phyloP scores from a whole-genome alignment of 1,140 invertebrate genomes.

The Aphidius gifuensis region DNA sequence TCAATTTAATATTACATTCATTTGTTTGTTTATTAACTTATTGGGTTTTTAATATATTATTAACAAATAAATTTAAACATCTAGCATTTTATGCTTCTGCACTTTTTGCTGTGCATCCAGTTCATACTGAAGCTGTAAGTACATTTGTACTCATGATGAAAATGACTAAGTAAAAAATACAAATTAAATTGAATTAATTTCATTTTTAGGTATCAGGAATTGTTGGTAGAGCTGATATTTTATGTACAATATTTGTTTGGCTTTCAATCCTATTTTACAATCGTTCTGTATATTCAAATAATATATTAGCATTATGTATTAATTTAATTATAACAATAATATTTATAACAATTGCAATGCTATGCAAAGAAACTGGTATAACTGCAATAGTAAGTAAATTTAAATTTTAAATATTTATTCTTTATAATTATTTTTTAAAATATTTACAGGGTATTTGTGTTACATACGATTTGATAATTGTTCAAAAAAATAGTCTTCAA shows the following conservation, averaged over 20 bases:
- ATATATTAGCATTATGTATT: constrained; percentile 23
- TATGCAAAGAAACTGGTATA: constrained; percentile 93
- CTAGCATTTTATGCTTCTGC: constrained; percentile 64
- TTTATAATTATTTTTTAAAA: constrained; percentile 1
- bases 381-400: constrained; percentile 72
- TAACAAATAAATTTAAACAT: constrained; percentile 38
- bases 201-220: constrained; percentile 63
- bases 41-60: constrained; percentile 57
- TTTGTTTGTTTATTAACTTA: constrained; percentile 64
- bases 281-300: constrained; percentile 39
- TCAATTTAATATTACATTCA: constrained; percentile 69
- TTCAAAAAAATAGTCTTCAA: constrained; percentile 50
- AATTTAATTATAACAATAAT: constrained; percentile 38
- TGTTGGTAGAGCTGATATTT: constrained; percentile 74
- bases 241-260: constrained; percentile 78
- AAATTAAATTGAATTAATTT: neutral
- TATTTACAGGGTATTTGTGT: constrained; percentile 69
- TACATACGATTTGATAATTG: constrained; percentile 65
- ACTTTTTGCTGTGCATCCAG: constrained; percentile 82
- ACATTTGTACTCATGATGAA: constrained; percentile 5
- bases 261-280: constrained; percentile 66
- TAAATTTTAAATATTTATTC: constrained; percentile 12
- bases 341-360: constrained; percentile 61
- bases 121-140: constrained; percentile 73
- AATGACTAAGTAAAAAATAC: neutral